These are phyloP conservation scores for Hyphantria cunea DNA, from an alignment of 1,140 invertebrate genomes.

Conservation along the genomic window DNA sequence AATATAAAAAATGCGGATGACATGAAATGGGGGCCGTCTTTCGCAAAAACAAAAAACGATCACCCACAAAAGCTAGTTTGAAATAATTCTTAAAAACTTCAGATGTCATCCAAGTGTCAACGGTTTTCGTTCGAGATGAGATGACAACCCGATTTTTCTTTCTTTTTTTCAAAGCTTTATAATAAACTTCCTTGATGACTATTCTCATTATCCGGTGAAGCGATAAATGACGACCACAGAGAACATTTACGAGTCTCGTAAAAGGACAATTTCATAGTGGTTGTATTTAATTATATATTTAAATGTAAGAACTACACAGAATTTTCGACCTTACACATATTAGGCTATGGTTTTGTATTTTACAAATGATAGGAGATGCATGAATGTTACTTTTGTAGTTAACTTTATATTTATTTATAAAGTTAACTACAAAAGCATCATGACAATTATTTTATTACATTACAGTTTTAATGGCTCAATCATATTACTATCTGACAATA, in stretches of 20 bases:
- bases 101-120: no score
- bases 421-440: conserved; percentile 1
- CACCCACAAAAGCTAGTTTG: no score
- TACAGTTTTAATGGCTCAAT: conserved; percentile 15
- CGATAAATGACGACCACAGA: conserved; percentile 11
- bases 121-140: no score
- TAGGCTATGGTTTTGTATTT: background rate
- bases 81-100: no score
- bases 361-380: background rate
- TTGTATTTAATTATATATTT: conserved; percentile 13
- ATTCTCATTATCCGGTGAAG: conserved; percentile 13
- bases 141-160: no score
- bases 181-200: conserved; percentile 9
- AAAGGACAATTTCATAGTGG: conserved; percentile 24
- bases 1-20: no score
- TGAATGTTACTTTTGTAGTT: no score
- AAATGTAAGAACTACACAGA: background rate
- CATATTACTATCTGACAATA: conserved; percentile 6
- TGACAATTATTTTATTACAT: conserved; percentile 11
- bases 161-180: no score
- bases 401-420: no score
- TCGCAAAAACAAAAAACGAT: no score
- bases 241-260: conserved; percentile 8
- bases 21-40: no score
- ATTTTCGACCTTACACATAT: background rate